Base-by-base conservation (phyloP, 1,140 invertebrate genomes). In the Pentalonia nigronervosa region DNA sequence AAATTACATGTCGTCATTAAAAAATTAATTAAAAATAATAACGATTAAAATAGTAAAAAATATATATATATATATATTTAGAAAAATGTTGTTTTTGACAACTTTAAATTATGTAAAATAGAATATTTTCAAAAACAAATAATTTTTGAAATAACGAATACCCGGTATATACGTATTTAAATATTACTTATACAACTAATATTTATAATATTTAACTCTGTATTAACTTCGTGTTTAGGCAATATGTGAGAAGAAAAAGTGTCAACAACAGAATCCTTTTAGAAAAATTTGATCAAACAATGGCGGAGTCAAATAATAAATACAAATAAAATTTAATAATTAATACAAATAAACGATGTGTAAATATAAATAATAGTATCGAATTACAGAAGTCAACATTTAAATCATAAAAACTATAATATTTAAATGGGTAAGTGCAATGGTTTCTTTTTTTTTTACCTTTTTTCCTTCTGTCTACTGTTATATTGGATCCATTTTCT, bases 401-500 rank as follows among this genome's bases (percentile, higher is more conserved):
- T 84, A 84, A 45, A 84, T 17, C 14, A 7, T 34, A 14, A 76
- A n/a, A n/a, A 76, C n/a, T 76, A n/a, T 76, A n/a, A 17, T 76
- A 76, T n/a, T 30, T 76, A n/a, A n/a, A 7, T n/a, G 7, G 0
- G 8, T 8, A n/a, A n/a, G 3, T n/a, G 60, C 4, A n/a, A n/a
- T 14, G 14, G 14, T 67, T 60, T n/a, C 9, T 14, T 41, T 45
- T 84, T 1, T 21, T 47, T 30, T 95, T 95, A 98, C 98, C 97
- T 97, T 98, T 98, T 95, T 97, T 97, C 94, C 97, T 96, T 84
- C 97, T 96, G 94, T 98, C 97, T 2, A 98, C 96, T 23, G 96
- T 96, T 94, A 99, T 98, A 84, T 96, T 96, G 95, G 98, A 97
- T 25, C 97, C 97, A 95, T 99, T 98, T 95, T 99, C 98, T 53